Evolutionary conservation across 2,888 invertebrate genomes (phyloP).

Genomic region (Eristalis arbustorum): DNA sequence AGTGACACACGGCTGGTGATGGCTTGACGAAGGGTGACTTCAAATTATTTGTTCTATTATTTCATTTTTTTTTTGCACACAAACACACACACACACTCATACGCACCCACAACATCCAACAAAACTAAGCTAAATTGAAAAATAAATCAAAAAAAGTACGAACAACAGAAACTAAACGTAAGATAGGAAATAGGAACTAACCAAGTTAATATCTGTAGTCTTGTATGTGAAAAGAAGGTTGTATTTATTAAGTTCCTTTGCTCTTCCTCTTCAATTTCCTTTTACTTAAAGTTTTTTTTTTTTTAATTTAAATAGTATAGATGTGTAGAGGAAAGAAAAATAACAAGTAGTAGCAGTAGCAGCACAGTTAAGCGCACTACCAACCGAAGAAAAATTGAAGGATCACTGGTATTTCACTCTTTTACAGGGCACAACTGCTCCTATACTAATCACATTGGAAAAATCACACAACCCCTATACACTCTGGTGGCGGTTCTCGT

Average conservation of each 20-base stretch:
- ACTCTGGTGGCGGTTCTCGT: slow-evolving; percentile 34
- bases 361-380: slow-evolving; percentile 70
- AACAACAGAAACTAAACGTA: slow-evolving; percentile 22
- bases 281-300: not conserved
- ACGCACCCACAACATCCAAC: slow-evolving; percentile 14
- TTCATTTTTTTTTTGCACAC: slow-evolving; percentile 12
- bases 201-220: slow-evolving; percentile 70
- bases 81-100: slow-evolving; percentile 11
- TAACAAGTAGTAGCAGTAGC: slow-evolving; percentile 66
- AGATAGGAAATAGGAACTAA: slow-evolving; percentile 58
- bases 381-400: slow-evolving; percentile 71
- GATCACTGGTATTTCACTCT: slow-evolving; percentile 75
- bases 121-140: slow-evolving; percentile 39
- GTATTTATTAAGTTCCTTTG: slow-evolving; percentile 15
- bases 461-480: slow-evolving; percentile 69
- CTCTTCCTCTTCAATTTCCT: slow-evolving; percentile 8
- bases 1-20: not conserved
- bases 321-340: slow-evolving; percentile 69
- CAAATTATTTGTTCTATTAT: slow-evolving; percentile 10
- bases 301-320: slow-evolving; percentile 34
- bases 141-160: slow-evolving; percentile 12
- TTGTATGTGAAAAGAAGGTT: slow-evolving; percentile 50
- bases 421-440: slow-evolving; percentile 79
- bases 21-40: slow-evolving; percentile 20
- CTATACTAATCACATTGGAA: slow-evolving; percentile 75